Conservation (phyloP, 2,797 vertebrate genomes). For the Vespertilio murinus region DNA sequence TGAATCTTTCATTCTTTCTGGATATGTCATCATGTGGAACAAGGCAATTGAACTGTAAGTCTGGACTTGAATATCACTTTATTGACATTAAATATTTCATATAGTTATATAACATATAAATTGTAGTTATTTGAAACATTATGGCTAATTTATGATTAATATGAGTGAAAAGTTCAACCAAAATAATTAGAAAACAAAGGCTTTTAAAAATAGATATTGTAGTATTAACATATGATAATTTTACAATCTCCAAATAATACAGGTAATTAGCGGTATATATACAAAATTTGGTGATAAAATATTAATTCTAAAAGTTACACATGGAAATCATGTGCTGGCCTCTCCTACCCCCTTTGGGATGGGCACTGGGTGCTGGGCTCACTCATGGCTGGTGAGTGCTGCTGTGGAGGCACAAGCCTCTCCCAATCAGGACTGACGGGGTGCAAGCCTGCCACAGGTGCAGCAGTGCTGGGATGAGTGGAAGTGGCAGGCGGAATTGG, state of each 20-base stretch:
- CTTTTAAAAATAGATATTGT: slow-evolving; percentile 20
- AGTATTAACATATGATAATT: slow-evolving; percentile 1
- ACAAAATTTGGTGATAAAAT: slow-evolving; percentile 24
- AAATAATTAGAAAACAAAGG: slow-evolving; percentile 35
- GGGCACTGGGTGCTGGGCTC: too few species aligned
- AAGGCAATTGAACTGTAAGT: slow-evolving; percentile 99
- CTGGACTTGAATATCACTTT: slow-evolving; percentile 47
- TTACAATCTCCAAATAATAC: slow-evolving; percentile 11
- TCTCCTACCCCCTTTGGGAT: accelerated
- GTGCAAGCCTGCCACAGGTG: too few species aligned
- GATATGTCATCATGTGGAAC: slow-evolving; percentile 99
- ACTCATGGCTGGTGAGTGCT: too few species aligned
- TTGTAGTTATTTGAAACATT: slow-evolving; percentile 21
- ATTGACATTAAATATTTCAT: slow-evolving; percentile 45
- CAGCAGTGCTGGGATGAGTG: too few species aligned
- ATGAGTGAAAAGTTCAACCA: not conserved
- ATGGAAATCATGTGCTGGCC: not conserved
- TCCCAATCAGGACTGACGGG: too few species aligned
- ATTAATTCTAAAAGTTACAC: not conserved
- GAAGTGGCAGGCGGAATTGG: too few species aligned
- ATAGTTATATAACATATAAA: not conserved
- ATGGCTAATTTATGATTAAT: slow-evolving; percentile 27
- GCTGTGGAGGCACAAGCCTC: too few species aligned
- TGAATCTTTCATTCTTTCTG: slow-evolving; percentile 97
- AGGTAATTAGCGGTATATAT: not conserved